Conservation (phyloP, 2,888 invertebrate genomes). For the Drosophila aldrichi region DNA sequence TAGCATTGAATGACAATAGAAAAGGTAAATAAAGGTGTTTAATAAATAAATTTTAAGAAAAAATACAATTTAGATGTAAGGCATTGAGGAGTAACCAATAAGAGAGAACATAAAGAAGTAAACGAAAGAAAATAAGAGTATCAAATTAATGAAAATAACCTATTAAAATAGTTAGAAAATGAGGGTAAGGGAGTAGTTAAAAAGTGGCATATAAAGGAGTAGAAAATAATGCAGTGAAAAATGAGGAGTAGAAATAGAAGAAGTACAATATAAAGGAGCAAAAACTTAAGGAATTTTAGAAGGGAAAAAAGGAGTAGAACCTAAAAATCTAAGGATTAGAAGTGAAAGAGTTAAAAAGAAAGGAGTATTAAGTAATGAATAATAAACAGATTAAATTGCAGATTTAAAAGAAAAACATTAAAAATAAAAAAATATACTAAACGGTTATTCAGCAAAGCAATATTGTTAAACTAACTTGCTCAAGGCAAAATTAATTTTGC, state of each 20-base stretch:
- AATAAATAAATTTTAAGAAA: not conserved
- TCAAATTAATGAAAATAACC: not conserved
- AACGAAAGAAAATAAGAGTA: not conserved
- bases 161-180: no score
- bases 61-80: not conserved
- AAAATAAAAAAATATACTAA: not conserved
- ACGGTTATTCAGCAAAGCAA: not conserved
- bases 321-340: not conserved
- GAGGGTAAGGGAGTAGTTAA: no score
- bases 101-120: no score
- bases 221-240: no score
- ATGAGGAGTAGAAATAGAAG: no score
- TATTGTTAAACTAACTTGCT: not conserved
- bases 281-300: no score
- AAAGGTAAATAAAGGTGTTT: not conserved
- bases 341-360: not conserved
- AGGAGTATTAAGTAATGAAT: no score
- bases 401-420: not conserved
- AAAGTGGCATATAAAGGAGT: no score
- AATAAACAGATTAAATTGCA: not conserved
- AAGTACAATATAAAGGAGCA: no score
- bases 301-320: no score
- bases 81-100: no score
- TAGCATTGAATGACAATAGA: not conserved
- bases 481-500: not conserved